phyloP scores from a whole-genome alignment of 2,113 vertebrate species.

The Argyrosomus japonicus region DNA sequence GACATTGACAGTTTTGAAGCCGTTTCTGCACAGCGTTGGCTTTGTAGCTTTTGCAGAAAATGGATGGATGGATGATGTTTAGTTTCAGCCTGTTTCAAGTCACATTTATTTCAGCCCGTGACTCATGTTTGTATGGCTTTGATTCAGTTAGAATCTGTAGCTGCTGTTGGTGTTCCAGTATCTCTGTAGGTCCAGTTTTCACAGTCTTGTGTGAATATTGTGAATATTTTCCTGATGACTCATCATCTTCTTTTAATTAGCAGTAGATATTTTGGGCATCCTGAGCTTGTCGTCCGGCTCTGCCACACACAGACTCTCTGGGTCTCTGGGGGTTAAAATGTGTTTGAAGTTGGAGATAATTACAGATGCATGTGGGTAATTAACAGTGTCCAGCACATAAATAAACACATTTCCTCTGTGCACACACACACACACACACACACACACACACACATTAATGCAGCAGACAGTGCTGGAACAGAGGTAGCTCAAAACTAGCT shows the following conservation, averaged over 20 bases:
- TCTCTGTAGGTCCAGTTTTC: not conserved
- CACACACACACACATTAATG: not conserved
- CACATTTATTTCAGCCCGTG: too few species aligned
- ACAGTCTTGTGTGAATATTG: not conserved
- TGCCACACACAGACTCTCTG: not conserved
- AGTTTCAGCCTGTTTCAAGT: too few species aligned
- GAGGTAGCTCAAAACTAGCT: not conserved
- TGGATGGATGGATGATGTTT: not conserved
- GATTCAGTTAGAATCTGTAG: too few species aligned
- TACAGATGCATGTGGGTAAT: constrained; percentile 48
- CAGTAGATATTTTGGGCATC: constrained; percentile 28
- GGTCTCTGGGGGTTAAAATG: constrained; percentile 40
- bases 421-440: constrained; percentile 4
- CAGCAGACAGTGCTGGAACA: not conserved
- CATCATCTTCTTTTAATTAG: constrained; percentile 51
- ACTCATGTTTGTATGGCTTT: too few species aligned
- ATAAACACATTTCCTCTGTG: constrained; percentile 44
- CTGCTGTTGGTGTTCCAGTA: not conserved
- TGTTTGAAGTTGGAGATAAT: constrained; percentile 61
- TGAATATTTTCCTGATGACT: constrained; percentile 36
- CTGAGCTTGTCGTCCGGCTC: not conserved
- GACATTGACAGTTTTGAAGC: too few species aligned
- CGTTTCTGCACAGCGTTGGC: too few species aligned
- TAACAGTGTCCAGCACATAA: constrained; percentile 66
- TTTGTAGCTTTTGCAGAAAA: not conserved